These are phyloP conservation scores for Bombyx huttoni DNA, from an alignment of 2,888 invertebrate genomes.

Conservation along the genomic window DNA sequence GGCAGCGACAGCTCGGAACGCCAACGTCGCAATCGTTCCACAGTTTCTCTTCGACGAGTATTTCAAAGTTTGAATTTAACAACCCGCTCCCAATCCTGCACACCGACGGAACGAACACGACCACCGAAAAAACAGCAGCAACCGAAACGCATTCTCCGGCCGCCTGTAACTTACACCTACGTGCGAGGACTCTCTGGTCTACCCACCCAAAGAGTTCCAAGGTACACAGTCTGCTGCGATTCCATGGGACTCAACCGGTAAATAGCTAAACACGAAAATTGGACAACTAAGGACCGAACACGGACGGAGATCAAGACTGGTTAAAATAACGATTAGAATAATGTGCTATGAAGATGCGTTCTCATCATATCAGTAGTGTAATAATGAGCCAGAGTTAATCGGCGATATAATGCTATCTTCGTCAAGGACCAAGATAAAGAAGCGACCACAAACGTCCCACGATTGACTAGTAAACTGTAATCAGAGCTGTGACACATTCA, in stretches of 20 bases:
- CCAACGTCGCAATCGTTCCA: constrained; percentile 62
- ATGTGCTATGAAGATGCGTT: constrained; percentile 36
- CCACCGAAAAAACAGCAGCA: constrained; percentile 73
- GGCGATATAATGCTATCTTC: constrained; percentile 34
- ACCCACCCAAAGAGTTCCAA: constrained; percentile 85
- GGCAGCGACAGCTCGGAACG: constrained; percentile 75
- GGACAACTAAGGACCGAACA: constrained; percentile 18
- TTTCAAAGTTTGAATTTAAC: constrained; percentile 79
- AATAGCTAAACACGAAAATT: constrained; percentile 12
- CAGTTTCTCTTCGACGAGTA: constrained; percentile 79
- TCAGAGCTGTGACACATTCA: constrained; percentile 42
- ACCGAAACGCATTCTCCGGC: constrained; percentile 82
- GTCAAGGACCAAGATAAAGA: constrained; percentile 46
- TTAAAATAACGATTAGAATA: constrained; percentile 45
- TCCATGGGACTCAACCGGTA: constrained; percentile 55
- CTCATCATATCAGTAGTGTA: constrained; percentile 56
- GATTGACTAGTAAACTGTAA: constrained; percentile 12
- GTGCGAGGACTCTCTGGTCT: constrained; percentile 85
- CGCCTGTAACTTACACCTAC: constrained; percentile 85
- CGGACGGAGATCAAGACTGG: constrained; percentile 56
- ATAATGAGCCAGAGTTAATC: constrained; percentile 26
- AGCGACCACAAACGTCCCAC: constrained; percentile 15
- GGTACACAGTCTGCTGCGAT: constrained; percentile 51
- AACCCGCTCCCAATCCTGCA: constrained; percentile 76
- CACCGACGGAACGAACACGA: constrained; percentile 57